Base-by-base conservation (phyloP, 2,797 vertebrate species). In the Thripadectes ignobilis region DNA sequence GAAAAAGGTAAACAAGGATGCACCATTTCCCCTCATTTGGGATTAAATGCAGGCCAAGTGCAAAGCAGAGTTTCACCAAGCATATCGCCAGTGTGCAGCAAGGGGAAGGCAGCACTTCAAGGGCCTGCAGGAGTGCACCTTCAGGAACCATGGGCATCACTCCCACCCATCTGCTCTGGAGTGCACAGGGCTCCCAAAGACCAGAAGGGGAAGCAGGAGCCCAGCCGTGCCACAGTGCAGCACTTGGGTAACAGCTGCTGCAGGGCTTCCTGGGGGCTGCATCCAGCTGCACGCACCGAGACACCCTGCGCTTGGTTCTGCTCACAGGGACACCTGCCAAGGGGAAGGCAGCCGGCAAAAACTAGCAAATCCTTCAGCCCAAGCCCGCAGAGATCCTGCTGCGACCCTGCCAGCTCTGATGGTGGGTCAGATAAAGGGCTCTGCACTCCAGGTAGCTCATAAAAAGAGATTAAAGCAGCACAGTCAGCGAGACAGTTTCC, bases 341-440 rank as follows among this genome's bases (percentile, higher is more conserved):
- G n/a, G 65, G 84, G 52, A 77, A 91, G 67, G 61, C 86, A 95
- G 83, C 84, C 94, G 80, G 90, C 55, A 89, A 91, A 78, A 95
- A 59, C 26, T 26, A 55, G 63, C 43, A 76, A 84, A 92, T 65
- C 92, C 84, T 85, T 79, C 67, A 87, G 77, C 67, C 85, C 24
- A 59, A 69, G 61, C 38, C 26, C 90, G 68, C 61, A 82, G 85
- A 69, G 76, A 87, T 59, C 62, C 71, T 73, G 71, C 90, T 95
- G 93, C 49, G 81, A 57, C 55, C 43, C 63, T 45, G 86, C 77
- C 81, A 86, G 86, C 71, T 59, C 88, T 83, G 74, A 87, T 45
- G 86, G 80, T 76, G 81, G 81, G 59, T 91, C 78, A 76, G 58
- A 94, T 82, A 84, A 94, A 95, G 74, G 55, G 61, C 39, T 90